Percentiles rank a stretch among this genome's conserved stretches.
These are phyloP conservation scores for Trilocha varians DNA, from an alignment of 2,888 invertebrate genomes.

Conservation along the genomic window DNA sequence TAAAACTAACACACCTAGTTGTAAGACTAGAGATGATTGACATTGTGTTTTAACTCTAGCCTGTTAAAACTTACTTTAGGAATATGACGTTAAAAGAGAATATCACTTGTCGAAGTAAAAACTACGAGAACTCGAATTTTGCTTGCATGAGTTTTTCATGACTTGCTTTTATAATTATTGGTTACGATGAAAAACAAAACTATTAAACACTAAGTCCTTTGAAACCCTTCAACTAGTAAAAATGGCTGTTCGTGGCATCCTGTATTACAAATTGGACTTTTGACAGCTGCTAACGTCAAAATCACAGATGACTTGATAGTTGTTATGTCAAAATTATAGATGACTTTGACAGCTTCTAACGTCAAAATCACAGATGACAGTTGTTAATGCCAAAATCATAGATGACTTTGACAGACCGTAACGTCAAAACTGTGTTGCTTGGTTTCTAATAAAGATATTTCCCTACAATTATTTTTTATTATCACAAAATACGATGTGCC, in stretches of 20 bases:
- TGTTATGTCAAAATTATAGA: no score
- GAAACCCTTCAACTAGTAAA: no score
- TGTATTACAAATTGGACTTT: background rate
- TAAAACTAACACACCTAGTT: background rate
- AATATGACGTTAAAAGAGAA: background rate
- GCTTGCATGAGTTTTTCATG: background rate
- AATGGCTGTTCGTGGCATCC: background rate
- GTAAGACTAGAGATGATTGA: background rate
- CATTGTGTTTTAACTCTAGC: background rate
- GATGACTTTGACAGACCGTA: background rate
- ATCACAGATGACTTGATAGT: no score
- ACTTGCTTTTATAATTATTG: no score
- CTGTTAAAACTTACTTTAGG: background rate
- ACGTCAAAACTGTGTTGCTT: background rate
- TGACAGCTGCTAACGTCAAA: background rate
- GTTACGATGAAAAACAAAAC: no score
- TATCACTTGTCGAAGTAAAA: background rate
- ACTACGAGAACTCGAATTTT: background rate
- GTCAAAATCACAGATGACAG: no score
- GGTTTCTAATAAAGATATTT: background rate
- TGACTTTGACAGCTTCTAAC: background rate
- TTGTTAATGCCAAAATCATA: no score
- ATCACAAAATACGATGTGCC: background rate
- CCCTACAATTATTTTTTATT: background rate
- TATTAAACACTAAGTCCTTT: no score